These are phyloP conservation scores for Enteromius afrohamiltoni DNA, from an alignment of 2,797 vertebrate species.

Conservation along the genomic window DNA sequence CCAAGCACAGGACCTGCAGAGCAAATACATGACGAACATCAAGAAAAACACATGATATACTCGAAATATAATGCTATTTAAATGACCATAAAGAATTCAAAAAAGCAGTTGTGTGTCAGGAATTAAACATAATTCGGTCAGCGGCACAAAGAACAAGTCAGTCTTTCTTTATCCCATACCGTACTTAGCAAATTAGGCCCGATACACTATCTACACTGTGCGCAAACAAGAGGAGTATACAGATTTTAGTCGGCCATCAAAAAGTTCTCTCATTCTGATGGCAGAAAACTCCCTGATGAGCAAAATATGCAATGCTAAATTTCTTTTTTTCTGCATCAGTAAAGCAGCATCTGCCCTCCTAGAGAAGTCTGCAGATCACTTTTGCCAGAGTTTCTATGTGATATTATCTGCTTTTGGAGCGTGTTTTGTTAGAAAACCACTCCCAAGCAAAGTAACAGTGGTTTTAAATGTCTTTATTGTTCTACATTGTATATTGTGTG, in stretches of 20 bases:
- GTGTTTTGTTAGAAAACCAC: neutral
- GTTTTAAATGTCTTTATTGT: neutral
- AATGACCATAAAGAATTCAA: neutral
- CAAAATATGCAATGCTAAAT: no score
- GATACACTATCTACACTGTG: neutral
- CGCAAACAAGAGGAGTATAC: neutral
- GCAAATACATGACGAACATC: neutral
- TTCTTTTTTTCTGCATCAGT: no score
- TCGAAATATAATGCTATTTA: neutral
- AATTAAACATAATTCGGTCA: neutral
- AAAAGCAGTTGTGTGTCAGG: neutral
- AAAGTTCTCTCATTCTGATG: neutral
- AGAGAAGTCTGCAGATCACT: neutral
- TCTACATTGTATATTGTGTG: no score
- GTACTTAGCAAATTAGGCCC: neutral
- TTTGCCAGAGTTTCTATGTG: neutral
- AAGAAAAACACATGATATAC: neutral
- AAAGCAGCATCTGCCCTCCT: no score
- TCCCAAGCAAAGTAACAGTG: neutral
- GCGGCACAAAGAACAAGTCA: neutral
- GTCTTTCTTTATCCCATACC: neutral
- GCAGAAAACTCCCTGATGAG: no score
- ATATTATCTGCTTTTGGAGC: neutral
- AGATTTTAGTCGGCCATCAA: neutral
- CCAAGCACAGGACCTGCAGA: constrained; percentile 83